phyloP scores from a whole-genome alignment of 1,140 invertebrate genomes.

The Brachionus calyciflorus region DNA sequence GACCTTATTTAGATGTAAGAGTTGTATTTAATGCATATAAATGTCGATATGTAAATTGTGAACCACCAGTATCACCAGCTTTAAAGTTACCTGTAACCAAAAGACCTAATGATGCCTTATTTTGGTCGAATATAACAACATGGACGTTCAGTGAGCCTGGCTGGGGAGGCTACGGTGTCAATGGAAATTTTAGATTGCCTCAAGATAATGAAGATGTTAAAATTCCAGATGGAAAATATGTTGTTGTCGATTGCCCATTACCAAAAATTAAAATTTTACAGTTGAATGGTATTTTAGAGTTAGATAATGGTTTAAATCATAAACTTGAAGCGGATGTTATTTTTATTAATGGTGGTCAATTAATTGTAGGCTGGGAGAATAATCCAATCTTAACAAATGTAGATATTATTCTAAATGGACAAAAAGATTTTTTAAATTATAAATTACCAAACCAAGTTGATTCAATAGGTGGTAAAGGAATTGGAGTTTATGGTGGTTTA shows the following conservation, averaged over 20 bases:
- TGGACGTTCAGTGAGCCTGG: constrained; percentile 10
- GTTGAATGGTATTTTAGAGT: constrained; percentile 32
- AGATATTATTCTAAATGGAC: constrained; percentile 52
- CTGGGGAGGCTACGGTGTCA: background rate
- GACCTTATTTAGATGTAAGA: background rate
- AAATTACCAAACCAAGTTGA: background rate
- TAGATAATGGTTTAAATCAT: constrained; percentile 40
- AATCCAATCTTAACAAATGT: constrained; percentile 47
- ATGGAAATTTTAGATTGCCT: background rate
- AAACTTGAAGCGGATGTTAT: constrained; percentile 52
- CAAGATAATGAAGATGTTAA: background rate
- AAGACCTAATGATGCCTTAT: background rate
- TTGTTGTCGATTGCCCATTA: background rate
- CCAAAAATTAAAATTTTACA: constrained; percentile 30
- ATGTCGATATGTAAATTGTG: constrained; percentile 39
- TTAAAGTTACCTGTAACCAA: constrained; percentile 4
- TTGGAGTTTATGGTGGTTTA: constrained; percentile 43
- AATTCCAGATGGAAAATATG: constrained; percentile 43
- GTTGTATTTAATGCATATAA: background rate
- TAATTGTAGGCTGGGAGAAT: constrained; percentile 51
- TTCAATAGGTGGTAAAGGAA: constrained; percentile 3
- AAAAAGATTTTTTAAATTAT: constrained; percentile 48
- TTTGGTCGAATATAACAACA: constrained; percentile 27
- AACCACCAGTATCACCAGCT: constrained; percentile 5
- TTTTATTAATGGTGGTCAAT: constrained; percentile 52